These are phyloP conservation scores for Strigamia transsilvanica DNA, from an alignment of 2,888 invertebrate genomes.

Conservation along the genomic window DNA sequence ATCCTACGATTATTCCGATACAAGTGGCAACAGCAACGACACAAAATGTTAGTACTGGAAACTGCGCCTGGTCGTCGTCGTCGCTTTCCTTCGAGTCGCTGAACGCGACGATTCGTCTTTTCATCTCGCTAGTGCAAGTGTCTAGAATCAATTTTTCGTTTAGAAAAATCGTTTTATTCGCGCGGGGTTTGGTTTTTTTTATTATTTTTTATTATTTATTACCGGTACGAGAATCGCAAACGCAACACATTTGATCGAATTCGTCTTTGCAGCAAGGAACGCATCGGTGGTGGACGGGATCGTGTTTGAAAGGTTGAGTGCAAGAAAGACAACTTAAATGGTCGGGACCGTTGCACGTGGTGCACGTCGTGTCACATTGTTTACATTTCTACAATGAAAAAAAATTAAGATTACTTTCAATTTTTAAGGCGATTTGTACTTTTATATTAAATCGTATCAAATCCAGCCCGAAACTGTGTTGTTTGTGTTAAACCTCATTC, in stretches of 20 bases:
- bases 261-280: constrained; percentile 55
- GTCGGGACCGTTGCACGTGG: constrained; percentile 56
- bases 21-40: constrained; percentile 36
- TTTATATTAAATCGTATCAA: background rate
- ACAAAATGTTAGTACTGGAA: constrained; percentile 11
- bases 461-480: too few species aligned
- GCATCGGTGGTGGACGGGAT: constrained; percentile 55
- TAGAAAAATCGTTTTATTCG: too few species aligned
- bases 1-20: background rate
- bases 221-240: constrained; percentile 55
- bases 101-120: constrained; percentile 9
- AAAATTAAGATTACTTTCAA: background rate
- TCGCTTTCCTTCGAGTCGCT: background rate
- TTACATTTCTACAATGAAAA: constrained; percentile 54
- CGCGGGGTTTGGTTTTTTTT: background rate
- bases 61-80: constrained; percentile 30
- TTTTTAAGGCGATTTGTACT: background rate
- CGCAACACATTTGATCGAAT: constrained; percentile 53
- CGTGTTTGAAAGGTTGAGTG: constrained; percentile 53
- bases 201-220: background rate
- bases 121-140: constrained; percentile 1
- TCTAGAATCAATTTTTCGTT: background rate
- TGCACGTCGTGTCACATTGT: constrained; percentile 53
- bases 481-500: too few species aligned
- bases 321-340: constrained; percentile 56